Percentiles rank a stretch among this genome's conserved stretches.
These are phyloP conservation scores for Enoplolaimus lenunculus DNA, from an alignment of 2,888 invertebrate genomes.

Conservation along the genomic window DNA sequence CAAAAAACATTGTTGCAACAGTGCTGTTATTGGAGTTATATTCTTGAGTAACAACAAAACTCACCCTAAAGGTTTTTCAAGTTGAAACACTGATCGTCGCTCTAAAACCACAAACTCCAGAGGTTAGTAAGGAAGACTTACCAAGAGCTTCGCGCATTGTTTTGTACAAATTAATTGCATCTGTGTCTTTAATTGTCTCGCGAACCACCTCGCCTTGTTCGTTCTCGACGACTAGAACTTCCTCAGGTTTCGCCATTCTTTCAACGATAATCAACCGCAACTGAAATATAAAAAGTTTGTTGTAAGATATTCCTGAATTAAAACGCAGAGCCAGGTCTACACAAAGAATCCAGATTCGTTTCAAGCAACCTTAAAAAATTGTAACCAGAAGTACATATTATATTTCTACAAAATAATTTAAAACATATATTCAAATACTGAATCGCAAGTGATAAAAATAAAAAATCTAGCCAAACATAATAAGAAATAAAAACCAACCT, in stretches of 20 bases:
- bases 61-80: too few relatives aligned
- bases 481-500: too few relatives aligned
- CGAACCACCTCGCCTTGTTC: constrained; percentile 95
- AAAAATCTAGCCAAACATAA: too few relatives aligned
- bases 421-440: neutral
- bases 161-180: constrained; percentile 95
- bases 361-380: neutral
- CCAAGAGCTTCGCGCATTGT: constrained; percentile 87
- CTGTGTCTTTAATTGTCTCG: constrained; percentile 99
- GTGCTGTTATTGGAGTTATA: too few relatives aligned
- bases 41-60: too few relatives aligned
- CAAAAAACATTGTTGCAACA: too few relatives aligned
- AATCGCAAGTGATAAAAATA: too few relatives aligned
- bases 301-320: neutral
- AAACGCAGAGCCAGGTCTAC: too few relatives aligned
- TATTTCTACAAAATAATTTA: neutral
- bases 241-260: constrained; percentile 98
- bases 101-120: too few relatives aligned
- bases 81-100: too few relatives aligned
- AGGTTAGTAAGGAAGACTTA: too few relatives aligned
- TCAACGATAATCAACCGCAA: constrained; percentile 95
- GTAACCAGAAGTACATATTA: neutral
- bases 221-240: constrained; percentile 97
- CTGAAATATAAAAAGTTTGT: constrained; percentile 39
- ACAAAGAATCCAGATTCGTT: too few relatives aligned